Conservation (phyloP, 2,888 invertebrate genomes). For the Furcula furcula region DNA sequence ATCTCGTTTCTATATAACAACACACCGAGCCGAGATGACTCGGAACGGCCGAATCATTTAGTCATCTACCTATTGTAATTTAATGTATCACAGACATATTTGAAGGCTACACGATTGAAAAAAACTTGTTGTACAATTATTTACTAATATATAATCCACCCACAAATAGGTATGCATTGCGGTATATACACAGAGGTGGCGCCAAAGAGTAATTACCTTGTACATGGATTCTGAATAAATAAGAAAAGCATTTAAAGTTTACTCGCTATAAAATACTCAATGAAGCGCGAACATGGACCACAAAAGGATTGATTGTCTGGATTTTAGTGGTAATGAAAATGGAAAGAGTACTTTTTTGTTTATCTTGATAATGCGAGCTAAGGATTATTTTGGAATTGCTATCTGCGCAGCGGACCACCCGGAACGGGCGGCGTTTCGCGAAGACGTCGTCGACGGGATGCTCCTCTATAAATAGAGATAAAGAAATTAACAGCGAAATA, state of each 20-base stretch:
- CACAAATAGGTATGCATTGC: conserved; percentile 27
- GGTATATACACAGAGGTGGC: conserved; percentile 43
- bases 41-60: conserved; percentile 56
- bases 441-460: conserved; percentile 30
- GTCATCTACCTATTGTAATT: conserved; percentile 42
- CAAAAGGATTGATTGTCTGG: conserved; percentile 38
- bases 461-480: conserved; percentile 48
- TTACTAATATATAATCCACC: conserved; percentile 27
- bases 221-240: conserved; percentile 43
- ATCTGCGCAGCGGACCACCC: conserved; percentile 58
- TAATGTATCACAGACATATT: conserved; percentile 32
- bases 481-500: conserved; percentile 63
- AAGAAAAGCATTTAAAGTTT: conserved; percentile 43
- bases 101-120: conserved; percentile 33
- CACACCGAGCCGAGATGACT: conserved; percentile 48
- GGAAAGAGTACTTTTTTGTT: conserved; percentile 25
- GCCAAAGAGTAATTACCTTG: conserved; percentile 49
- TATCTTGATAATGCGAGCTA: conserved; percentile 28
- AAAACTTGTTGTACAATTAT: conserved; percentile 36
- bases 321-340: conserved; percentile 43
- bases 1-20: conserved; percentile 35
- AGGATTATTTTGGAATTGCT: conserved; percentile 38
- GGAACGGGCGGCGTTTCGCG: conserved; percentile 37
- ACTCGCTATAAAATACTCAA: conserved; percentile 45
- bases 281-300: conserved; percentile 44